These are phyloP conservation scores for Aptenodytes forsteri DNA, from an alignment of 2,113 vertebrate species.

Conservation along the genomic window DNA sequence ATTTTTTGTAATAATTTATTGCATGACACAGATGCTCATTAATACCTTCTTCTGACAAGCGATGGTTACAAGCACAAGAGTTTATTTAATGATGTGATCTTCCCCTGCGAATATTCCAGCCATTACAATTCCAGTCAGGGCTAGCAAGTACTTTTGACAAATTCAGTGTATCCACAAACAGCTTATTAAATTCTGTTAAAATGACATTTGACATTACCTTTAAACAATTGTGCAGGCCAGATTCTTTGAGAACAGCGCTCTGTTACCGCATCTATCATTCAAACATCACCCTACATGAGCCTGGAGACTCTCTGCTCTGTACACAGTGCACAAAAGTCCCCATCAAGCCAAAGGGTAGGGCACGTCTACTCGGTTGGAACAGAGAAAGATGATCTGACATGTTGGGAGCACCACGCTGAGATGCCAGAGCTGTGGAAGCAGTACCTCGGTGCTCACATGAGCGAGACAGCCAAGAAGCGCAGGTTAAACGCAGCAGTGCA, in stretches of 20 bases:
- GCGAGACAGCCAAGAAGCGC: neutral
- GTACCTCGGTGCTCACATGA: neutral
- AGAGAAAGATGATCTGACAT: neutral
- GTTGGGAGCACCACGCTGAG: neutral
- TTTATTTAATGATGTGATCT: neutral
- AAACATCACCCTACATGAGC: neutral
- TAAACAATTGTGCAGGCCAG: neutral
- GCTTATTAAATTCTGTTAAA: neutral
- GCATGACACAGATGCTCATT: neutral
- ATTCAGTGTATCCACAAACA: neutral
- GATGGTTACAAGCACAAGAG: neutral
- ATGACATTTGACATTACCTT: neutral
- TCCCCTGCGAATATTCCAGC: neutral
- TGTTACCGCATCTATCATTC: neutral
- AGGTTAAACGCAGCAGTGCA: neutral
- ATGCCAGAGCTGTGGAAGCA: neutral
- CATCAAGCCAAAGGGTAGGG: neutral
- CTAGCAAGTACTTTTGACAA: neutral
- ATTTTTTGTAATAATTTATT: neutral
- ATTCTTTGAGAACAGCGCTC: neutral
- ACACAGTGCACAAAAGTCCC: neutral
- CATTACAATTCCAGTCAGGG: neutral
- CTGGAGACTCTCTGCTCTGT: neutral
- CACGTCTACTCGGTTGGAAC: neutral
- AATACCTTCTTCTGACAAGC: neutral